phyloP scores from a whole-genome alignment of 2,113 vertebrate species.

The Hippocampus zosterae region DNA sequence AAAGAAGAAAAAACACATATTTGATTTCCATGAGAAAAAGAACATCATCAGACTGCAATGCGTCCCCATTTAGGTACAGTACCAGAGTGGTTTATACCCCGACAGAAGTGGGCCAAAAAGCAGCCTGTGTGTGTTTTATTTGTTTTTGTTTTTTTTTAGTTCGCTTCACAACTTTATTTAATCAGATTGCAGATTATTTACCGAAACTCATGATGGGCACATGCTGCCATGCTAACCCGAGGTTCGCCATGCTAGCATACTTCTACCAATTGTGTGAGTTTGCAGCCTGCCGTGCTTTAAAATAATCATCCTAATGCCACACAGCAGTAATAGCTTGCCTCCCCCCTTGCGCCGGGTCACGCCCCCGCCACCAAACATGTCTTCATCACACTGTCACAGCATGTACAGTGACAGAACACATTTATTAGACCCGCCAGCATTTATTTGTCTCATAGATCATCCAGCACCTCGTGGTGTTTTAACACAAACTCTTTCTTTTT shows the following conservation, averaged over 20 bases:
- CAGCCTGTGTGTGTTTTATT: background rate
- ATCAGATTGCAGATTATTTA: background rate
- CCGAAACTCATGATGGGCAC: background rate
- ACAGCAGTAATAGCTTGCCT: conserved; percentile 20
- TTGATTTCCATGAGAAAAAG: background rate
- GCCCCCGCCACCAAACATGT: conserved; percentile 21
- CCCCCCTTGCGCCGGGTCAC: conserved; percentile 18
- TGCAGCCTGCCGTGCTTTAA: conserved; percentile 19
- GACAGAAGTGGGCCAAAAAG: background rate
- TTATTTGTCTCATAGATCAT: background rate
- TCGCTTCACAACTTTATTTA: background rate
- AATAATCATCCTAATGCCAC: conserved; percentile 45
- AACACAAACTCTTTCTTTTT: no score
- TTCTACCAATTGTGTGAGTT: conserved; percentile 2
- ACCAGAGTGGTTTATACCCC: background rate
- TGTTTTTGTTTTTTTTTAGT: background rate
- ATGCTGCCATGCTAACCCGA: background rate
- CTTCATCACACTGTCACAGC: conserved; percentile 51
- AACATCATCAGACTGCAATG: background rate
- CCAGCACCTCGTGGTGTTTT: background rate
- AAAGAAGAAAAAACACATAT: background rate
- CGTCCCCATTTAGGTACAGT: background rate
- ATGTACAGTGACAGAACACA: background rate
- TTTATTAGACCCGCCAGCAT: background rate
- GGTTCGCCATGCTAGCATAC: background rate